These are phyloP conservation scores for Calidris pugnax DNA, from an alignment of 2,113 vertebrate species.

Conservation along the genomic window DNA sequence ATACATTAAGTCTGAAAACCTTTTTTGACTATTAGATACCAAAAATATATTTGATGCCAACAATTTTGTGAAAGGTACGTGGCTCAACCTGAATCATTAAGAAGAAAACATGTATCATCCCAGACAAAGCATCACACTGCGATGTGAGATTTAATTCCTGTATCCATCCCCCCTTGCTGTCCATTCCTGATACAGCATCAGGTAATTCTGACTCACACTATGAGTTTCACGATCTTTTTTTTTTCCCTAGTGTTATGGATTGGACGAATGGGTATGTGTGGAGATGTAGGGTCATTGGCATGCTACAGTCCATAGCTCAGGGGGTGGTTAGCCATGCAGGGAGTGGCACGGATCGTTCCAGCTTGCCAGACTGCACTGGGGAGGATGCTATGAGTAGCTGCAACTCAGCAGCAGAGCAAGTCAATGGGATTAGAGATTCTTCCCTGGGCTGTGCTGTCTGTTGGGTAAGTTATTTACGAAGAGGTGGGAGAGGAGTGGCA, in stretches of 20 bases:
- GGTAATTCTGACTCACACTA: background rate
- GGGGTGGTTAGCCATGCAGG: background rate
- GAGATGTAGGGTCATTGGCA: background rate
- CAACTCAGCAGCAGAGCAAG: background rate
- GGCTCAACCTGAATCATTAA: background rate
- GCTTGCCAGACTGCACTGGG: background rate
- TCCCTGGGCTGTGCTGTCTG: background rate
- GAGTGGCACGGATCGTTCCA: background rate
- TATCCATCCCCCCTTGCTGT: background rate
- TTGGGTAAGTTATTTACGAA: background rate
- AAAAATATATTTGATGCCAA: background rate
- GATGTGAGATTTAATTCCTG: background rate
- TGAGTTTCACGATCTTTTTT: background rate
- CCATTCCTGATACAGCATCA: background rate
- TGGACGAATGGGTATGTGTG: background rate
- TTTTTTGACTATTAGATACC: background rate
- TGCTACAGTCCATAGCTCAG: background rate
- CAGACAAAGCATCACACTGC: background rate
- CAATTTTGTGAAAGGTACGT: background rate
- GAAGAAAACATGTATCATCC: accelerated
- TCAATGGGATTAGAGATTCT: background rate
- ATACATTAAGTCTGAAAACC: background rate
- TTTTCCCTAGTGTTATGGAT: background rate
- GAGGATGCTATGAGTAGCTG: background rate
- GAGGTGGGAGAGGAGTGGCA: background rate